These are phyloP conservation scores for Xestoiulus laeticollis DNA, from an alignment of 2,888 invertebrate genomes.

Conservation along the genomic window DNA sequence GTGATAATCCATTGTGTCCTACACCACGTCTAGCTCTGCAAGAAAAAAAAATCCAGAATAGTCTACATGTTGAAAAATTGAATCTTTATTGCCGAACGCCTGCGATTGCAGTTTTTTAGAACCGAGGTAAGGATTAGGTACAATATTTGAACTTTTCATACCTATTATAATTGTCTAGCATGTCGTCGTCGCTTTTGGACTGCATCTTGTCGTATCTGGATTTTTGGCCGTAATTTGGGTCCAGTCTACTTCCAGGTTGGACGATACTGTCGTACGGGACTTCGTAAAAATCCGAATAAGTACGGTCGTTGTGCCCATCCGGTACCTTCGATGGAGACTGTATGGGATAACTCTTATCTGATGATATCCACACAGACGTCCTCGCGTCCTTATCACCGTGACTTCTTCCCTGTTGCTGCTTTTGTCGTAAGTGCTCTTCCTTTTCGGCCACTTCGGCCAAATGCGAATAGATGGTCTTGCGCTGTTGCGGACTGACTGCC, in stretches of 20 bases:
- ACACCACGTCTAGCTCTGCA: not conserved
- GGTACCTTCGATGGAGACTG: not conserved
- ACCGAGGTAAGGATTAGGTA: not conserved
- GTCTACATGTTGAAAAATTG: not conserved
- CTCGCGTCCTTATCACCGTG: not conserved
- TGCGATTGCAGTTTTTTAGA: not conserved
- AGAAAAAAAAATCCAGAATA: not conserved
- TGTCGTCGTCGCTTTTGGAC: conserved; percentile 1
- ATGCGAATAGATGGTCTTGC: conserved; percentile 54
- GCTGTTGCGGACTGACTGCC: conserved; percentile 40
- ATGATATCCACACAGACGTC: conserved; percentile 50
- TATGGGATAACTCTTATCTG: not conserved
- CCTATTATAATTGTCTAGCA: conserved; percentile 16
- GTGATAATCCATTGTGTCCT: not conserved
- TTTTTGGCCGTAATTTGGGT: not conserved
- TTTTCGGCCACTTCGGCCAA: conserved; percentile 51
- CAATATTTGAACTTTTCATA: not conserved
- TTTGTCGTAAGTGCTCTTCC: conserved; percentile 48
- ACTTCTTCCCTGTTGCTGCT: not conserved
- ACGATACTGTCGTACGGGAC: conserved; percentile 31
- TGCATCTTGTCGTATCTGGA: conserved; percentile 3
- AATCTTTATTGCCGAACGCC: not conserved
- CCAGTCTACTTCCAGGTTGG: not conserved
- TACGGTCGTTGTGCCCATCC: not conserved
- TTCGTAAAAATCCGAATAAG: conserved; percentile 43